Evolutionary conservation across 1,140 invertebrate species (phyloP), one percentile per base, ranked within the genome.

Genomic region (Adelges cooleyi): DNA sequence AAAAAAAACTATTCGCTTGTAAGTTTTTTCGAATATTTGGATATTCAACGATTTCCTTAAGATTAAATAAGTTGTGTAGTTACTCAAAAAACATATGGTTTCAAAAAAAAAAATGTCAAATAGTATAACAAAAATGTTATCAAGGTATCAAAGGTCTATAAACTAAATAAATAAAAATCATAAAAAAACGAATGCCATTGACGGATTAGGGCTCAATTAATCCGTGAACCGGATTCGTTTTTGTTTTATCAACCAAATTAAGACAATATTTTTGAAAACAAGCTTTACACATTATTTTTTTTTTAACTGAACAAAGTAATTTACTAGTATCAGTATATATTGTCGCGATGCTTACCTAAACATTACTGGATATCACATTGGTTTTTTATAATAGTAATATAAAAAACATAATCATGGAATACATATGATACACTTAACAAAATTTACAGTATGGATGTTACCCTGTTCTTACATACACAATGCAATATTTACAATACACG

Each of bases 151-250:
- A n/a, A n/a, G n/a, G n/a, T 33, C 29, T 33, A 6, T 33, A 33
- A 33, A 33, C 29, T 33, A 33, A 33, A 33, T 33, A 33, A 33
- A 33, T 33, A 33, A 33, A 33, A 33, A 33, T 33, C n/a, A n/a
- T n/a, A n/a, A n/a, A 33, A 54, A 65, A 66, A 62, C 56, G 56
- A 62, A 62, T 62, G 42, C 42, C 56, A 46, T 62, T 62, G 44
- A 62, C 56, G 44, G 56, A 62, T 62, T 62, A 62, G 56, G 56
- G 56, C 56, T 62, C 56, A 62, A 46, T 62, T 62, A 62, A 62
- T 62, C 56, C 56, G 42, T 62, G 42, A 62, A 62, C 13, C 56
- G 42, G 56, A 62, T 48, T 62, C 56, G 56, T 62, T 62, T 62
- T 38, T 48, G 8, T 44, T 38, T 13, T 38, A 8, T 38, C 13